Conservation (phyloP, 2,888 invertebrate species). For the Cremastobaeus sp. region DNA sequence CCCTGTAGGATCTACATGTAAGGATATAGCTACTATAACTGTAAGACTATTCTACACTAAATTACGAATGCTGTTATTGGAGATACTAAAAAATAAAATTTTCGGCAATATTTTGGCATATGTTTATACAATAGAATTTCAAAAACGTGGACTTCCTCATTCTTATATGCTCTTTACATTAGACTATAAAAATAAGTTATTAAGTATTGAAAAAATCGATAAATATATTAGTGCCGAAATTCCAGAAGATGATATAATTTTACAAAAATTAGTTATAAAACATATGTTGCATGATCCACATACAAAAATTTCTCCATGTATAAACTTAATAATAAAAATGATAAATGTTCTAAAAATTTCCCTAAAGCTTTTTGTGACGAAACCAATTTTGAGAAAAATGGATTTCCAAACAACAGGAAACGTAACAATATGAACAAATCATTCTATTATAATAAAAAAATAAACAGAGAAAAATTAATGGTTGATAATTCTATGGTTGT, state of each 20-base stretch:
- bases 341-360: too few relatives aligned
- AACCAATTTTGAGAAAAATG: too few relatives aligned
- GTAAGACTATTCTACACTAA: not conserved
- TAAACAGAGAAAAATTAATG: too few relatives aligned
- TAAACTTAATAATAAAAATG: too few relatives aligned
- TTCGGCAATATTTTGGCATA: not conserved
- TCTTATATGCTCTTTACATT: not conserved
- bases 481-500: too few relatives aligned
- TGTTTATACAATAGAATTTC: not conserved
- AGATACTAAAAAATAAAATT: not conserved
- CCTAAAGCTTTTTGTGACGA: too few relatives aligned
- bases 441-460: too few relatives aligned
- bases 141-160: not conserved
- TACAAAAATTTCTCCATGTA: not conserved
- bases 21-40: conserved; percentile 6
- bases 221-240: too few relatives aligned
- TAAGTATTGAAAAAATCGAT: not conserved
- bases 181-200: not conserved
- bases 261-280: not conserved
- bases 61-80: not conserved
- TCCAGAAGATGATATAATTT: not conserved
- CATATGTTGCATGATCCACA: not conserved
- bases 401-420: too few relatives aligned
- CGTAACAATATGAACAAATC: too few relatives aligned
- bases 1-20: conserved; percentile 2